A percentile compares a stretch with the other conserved stretches of the same genome.
Evolutionary conservation across 2,888 invertebrate genomes (phyloP).

Genomic region (Acanthosepion esculentum): DNA sequence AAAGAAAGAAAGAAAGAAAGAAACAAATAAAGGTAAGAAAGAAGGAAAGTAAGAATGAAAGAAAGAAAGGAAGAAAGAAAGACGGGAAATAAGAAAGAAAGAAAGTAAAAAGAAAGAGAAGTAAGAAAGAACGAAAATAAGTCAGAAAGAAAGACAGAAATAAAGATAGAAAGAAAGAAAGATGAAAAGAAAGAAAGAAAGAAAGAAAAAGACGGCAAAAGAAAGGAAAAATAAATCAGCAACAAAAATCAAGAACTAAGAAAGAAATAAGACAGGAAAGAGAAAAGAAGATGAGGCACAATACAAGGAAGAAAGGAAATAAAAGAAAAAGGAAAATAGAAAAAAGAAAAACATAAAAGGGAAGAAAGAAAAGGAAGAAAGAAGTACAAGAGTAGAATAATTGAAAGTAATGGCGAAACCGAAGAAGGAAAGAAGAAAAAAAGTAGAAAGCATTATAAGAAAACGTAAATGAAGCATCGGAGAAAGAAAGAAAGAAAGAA

Average conservation of each 20-base stretch:
- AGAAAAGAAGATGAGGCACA: neutral
- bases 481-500: neutral
- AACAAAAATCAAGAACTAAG: neutral
- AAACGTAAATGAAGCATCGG: too few relatives aligned
- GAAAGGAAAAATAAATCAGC: too few relatives aligned
- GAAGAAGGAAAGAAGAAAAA: neutral
- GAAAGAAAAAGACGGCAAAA: neutral
- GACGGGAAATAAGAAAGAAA: neutral
- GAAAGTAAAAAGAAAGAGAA: neutral
- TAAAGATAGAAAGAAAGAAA: neutral
- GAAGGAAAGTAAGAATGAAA: neutral
- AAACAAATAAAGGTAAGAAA: neutral
- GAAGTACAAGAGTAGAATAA: neutral
- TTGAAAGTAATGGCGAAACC: too few relatives aligned
- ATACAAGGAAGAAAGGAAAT: too few relatives aligned
- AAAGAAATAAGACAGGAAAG: neutral
- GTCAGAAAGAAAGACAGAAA: neutral
- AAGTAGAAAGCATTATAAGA: too few relatives aligned
- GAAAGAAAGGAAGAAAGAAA: neutral
- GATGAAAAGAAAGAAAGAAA: fast-evolving
- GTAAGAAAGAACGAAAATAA: neutral
- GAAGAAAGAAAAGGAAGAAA: neutral
- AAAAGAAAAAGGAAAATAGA: neutral
- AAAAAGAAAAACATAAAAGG: neutral
- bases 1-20: neutral